Conservation (phyloP, 2,888 invertebrate genomes). For the Oscheius myriophilus region DNA sequence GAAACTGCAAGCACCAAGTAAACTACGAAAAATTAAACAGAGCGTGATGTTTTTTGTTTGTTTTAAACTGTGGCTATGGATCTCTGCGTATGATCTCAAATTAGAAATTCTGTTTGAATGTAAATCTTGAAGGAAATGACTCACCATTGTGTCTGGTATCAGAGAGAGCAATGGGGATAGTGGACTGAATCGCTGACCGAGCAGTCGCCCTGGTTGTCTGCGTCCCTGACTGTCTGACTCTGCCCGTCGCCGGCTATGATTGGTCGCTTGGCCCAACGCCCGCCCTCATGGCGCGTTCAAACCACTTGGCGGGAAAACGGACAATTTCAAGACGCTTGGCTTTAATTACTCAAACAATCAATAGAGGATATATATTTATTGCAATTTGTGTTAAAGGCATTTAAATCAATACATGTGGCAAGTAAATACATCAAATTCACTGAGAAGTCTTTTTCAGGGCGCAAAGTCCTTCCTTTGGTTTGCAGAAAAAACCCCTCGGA, state of each 20-base stretch:
- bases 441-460: conserved; percentile 21
- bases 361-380: too few species aligned
- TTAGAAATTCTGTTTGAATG: too few species aligned
- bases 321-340: neutral
- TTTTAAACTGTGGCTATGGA: too few species aligned
- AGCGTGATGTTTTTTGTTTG: too few species aligned
- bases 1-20: too few species aligned
- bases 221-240: conserved; percentile 20
- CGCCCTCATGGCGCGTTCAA: conserved; percentile 17
- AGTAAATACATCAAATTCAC: neutral
- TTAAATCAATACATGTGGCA: neutral
- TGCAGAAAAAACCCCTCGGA: conserved; percentile 44
- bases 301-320: conserved; percentile 9
- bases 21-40: too few species aligned
- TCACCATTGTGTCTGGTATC: conserved; percentile 25
- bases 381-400: too few species aligned
- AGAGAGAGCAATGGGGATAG: conserved; percentile 16
- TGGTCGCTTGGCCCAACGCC: conserved; percentile 13
- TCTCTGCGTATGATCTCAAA: too few species aligned
- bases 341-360: too few species aligned
- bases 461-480: conserved; percentile 19
- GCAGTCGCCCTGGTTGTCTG: conserved; percentile 18
- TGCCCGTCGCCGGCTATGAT: conserved; percentile 16
- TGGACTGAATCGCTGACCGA: conserved; percentile 29
- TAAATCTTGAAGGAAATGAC: conserved; percentile 11